Evolutionary conservation across 1,140 invertebrate genomes (phyloP).

Genomic region (Cyclargus thomasi): DNA sequence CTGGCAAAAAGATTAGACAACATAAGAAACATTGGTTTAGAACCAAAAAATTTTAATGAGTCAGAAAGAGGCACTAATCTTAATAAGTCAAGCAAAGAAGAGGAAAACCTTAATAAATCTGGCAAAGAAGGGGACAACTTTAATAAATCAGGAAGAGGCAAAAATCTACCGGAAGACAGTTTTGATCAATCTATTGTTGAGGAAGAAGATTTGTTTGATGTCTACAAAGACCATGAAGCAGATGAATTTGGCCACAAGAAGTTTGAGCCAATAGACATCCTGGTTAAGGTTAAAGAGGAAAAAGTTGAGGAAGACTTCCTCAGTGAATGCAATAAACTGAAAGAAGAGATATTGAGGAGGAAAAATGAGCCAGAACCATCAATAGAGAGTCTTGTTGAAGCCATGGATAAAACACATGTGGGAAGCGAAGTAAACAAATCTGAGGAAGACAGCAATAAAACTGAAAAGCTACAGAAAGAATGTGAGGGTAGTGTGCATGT

Average conservation of each 20-base stretch:
- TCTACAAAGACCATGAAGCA: constrained; percentile 61
- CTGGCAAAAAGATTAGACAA: constrained; percentile 39
- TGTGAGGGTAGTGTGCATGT: constrained; percentile 38
- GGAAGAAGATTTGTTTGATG: constrained; percentile 67
- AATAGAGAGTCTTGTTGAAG: constrained; percentile 51
- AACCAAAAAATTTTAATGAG: constrained; percentile 13
- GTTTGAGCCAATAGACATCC: constrained; percentile 52
- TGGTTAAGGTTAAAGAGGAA: constrained; percentile 44
- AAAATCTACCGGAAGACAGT: constrained; percentile 52
- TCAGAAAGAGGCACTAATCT: too few relatives aligned
- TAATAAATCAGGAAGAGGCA: constrained; percentile 42
- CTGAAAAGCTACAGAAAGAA: background rate
- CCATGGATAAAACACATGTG: constrained; percentile 53
- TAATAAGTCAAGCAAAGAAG: constrained; percentile 16
- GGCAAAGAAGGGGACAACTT: constrained; percentile 29
- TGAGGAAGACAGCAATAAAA: background rate
- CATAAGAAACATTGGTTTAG: constrained; percentile 28
- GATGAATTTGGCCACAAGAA: constrained; percentile 70
- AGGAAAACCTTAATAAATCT: constrained; percentile 37
- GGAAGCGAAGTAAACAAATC: constrained; percentile 21
- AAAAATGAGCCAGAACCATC: constrained; percentile 46
- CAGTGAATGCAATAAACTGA: constrained; percentile 58
- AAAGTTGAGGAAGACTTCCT: constrained; percentile 43
- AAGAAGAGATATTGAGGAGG: constrained; percentile 51
- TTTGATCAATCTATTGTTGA: constrained; percentile 47